phyloP scores from a whole-genome alignment of 2,888 invertebrate genomes.

The Dysmachus trigonus region DNA sequence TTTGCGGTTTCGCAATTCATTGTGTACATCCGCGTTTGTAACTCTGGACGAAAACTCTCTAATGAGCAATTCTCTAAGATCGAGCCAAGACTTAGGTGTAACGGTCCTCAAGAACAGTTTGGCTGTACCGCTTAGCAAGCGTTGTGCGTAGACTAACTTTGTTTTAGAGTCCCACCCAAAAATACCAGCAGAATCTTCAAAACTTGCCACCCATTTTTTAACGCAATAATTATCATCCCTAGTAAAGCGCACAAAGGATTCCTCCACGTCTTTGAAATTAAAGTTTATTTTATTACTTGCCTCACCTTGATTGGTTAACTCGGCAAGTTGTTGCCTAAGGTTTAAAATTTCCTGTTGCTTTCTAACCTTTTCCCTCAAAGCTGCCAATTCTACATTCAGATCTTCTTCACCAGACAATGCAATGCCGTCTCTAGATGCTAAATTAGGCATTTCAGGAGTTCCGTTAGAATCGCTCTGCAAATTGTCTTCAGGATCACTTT shows the following conservation, averaged over 20 bases:
- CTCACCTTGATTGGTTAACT: not conserved
- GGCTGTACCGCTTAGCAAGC: conserved; percentile 1
- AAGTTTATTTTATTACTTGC: not conserved
- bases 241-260: not conserved
- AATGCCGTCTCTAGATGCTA: not conserved
- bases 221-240: not conserved
- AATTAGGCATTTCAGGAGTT: not conserved
- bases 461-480: not conserved
- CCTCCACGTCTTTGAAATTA: conserved; percentile 23
- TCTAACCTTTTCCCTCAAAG: not conserved
- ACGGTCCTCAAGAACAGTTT: not conserved
- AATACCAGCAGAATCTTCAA: not conserved
- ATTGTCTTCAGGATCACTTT: not conserved
- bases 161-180: not conserved
- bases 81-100: not conserved
- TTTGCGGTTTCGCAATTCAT: conserved; percentile 16
- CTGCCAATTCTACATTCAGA: not conserved
- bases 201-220: not conserved
- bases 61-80: not conserved
- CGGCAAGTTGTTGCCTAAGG: not conserved
- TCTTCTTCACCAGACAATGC: not conserved
- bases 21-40: conserved; percentile 1
- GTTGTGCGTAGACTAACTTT: not conserved
- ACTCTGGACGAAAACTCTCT: conserved; percentile 1
- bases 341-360: not conserved